These are phyloP conservation scores for Carassius auratus DNA, from an alignment of 2,113 vertebrate species.

Conservation along the genomic window DNA sequence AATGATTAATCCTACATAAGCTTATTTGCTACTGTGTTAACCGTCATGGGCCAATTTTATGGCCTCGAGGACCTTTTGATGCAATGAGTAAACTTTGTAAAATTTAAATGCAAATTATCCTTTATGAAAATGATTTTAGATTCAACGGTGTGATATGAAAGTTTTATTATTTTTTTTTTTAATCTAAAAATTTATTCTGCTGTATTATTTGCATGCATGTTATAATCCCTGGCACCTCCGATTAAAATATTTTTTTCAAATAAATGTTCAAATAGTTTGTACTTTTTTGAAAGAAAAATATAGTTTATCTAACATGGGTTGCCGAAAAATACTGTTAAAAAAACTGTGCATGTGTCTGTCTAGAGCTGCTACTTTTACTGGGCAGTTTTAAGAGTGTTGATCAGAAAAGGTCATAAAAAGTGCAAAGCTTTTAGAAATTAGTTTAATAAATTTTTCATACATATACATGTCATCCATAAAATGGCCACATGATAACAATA, in stretches of 20 bases:
- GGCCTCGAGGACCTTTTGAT: neutral
- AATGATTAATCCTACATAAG: neutral
- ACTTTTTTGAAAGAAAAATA: neutral
- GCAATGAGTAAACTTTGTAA: neutral
- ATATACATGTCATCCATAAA: neutral
- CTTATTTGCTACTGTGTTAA: neutral
- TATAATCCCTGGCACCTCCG: neutral
- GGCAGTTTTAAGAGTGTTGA: too few relatives aligned
- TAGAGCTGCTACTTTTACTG: neutral
- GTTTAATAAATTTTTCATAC: too few relatives aligned
- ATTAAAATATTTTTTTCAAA: neutral
- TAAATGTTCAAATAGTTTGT: neutral
- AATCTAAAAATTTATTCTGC: neutral
- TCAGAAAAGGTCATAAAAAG: neutral
- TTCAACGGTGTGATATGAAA: neutral
- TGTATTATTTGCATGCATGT: slow-evolving; percentile 19
- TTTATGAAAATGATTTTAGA: neutral
- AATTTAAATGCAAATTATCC: too few relatives aligned
- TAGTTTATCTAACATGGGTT: slow-evolving; percentile 8
- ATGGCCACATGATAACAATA: neutral
- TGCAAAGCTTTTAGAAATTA: too few relatives aligned
- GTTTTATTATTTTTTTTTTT: neutral
- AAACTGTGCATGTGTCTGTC: neutral
- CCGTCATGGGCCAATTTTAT: neutral
- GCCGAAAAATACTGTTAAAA: neutral